These are phyloP conservation scores for Octonoba sinensis DNA, from an alignment of 2,888 invertebrate species.

Conservation along the genomic window DNA sequence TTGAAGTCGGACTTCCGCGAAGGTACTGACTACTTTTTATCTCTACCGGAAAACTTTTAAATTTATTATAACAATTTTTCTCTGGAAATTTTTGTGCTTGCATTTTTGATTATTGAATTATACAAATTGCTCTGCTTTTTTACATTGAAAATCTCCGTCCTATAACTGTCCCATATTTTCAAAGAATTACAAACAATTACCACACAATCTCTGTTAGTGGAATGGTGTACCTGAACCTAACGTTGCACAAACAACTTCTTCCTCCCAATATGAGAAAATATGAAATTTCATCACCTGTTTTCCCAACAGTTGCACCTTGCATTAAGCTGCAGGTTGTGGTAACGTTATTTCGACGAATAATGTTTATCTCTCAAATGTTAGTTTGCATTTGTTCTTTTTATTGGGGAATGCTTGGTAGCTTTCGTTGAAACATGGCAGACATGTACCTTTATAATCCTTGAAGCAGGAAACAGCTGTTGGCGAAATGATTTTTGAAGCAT, in stretches of 20 bases:
- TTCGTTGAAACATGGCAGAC: conserved; percentile 29
- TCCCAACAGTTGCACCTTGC: neutral
- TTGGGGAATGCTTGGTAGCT: conserved; percentile 4
- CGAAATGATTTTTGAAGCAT: neutral
- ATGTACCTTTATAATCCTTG: conserved; percentile 22
- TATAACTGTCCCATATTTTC: too few species aligned
- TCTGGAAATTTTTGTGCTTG: too few species aligned
- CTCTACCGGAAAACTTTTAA: too few species aligned
- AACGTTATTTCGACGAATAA: conserved; percentile 6
- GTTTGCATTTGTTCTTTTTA: conserved; percentile 23
- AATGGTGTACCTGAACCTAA: neutral
- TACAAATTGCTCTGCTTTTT: too few species aligned
- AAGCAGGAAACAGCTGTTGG: conserved; percentile 39
- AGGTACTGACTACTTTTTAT: too few species aligned
- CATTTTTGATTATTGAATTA: too few species aligned
- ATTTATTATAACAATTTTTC: too few species aligned
- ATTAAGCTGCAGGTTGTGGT: neutral
- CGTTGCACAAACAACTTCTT: conserved; percentile 8
- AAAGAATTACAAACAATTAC: too few species aligned
- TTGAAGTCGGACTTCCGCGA: too few species aligned
- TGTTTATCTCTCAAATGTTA: conserved; percentile 19
- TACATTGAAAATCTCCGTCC: too few species aligned
- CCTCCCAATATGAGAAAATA: neutral
- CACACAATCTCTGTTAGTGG: too few species aligned
- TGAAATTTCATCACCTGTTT: neutral